Base-by-base conservation (phyloP, 1,140 invertebrate species). In the Formica selysi region DNA sequence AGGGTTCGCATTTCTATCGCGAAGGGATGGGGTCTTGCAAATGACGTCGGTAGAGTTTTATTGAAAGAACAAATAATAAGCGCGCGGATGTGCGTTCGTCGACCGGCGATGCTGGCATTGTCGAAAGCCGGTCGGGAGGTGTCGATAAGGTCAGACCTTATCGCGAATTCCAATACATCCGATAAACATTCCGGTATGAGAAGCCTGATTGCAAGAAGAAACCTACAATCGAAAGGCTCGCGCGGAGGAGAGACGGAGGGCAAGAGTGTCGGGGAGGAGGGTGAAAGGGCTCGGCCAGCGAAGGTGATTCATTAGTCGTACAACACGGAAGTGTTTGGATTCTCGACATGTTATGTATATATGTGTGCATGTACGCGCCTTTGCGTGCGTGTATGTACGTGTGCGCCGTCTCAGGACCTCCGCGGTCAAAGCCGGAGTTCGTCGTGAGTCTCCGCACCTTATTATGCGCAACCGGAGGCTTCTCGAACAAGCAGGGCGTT, bases 271-370 rank as follows among this genome's bases (percentile, higher is more conserved):
- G 59, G 32, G 74, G 89, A 86, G 90, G 89, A 86, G 90, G 89
- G 90, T 86, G 90, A 71, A 91, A 87, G 86, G 76, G 80, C 85
- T 87, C 29, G 86, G 54, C 62, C 76, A 79, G 92, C 91, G 92
- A 93, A 94, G 93, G 92, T 94, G 93, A 95, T 95, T 95, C 94
- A 95, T 95, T 95, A 95, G 94, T 93, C 92, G 92, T 94, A 95
- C 93, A 95, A 95, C 93, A 94, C 94, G 94, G 94, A 95, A 95
- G 94, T 93, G 92, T 92, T 92, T 88, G 79, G 78, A 89, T 86
- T 86, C 87, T 81, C 87, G 36, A 71, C 87, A 85, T 90, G 86
- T 87, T 11, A 26, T 22, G 38, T 70, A 38, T 48, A 22, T 59
- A 80, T 41, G 36, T 32, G 76, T 19, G n/a, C 22, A 73, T 41